phyloP scores from a whole-genome alignment of 2,888 invertebrate genomes.

The Sussaba pulchella region DNA sequence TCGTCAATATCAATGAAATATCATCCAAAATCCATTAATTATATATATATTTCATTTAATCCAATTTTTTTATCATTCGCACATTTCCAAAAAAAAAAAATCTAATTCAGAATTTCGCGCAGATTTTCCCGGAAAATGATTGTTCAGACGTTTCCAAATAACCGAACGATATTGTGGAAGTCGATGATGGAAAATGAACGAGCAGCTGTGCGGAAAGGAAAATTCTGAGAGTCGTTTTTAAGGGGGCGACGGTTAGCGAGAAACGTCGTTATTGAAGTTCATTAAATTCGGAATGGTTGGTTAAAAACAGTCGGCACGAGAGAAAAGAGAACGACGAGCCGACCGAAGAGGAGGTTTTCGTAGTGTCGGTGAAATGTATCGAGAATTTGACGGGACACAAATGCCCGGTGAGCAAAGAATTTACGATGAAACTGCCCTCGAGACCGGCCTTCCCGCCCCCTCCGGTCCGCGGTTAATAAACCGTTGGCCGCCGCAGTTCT shows the following conservation, averaged over 20 bases:
- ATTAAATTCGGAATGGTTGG: constrained; percentile 51
- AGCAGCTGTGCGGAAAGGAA: constrained; percentile 28
- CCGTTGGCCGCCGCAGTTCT: background rate
- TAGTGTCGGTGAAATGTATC: constrained; percentile 5
- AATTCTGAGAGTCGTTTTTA: constrained; percentile 46
- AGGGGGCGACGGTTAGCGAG: constrained; percentile 37
- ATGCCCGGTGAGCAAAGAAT: constrained; percentile 32
- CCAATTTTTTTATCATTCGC: too few relatives aligned
- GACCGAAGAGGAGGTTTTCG: constrained; percentile 23
- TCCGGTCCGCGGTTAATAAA: constrained; percentile 11
- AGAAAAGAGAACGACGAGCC: constrained; percentile 20
- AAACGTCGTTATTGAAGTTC: constrained; percentile 38
- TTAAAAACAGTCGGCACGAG: constrained; percentile 5
- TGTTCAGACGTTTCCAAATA: too few relatives aligned
- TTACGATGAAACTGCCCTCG: constrained; percentile 38
- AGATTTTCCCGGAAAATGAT: too few relatives aligned
- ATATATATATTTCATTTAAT: too few relatives aligned
- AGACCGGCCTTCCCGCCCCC: background rate
- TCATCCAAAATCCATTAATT: too few relatives aligned
- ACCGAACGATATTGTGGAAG: too few relatives aligned
- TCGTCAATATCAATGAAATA: too few relatives aligned
- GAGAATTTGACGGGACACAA: constrained; percentile 41
- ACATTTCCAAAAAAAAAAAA: too few relatives aligned
- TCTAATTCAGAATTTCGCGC: too few relatives aligned
- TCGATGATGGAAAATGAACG: background rate